Conservation (phyloP, 2,797 vertebrate genomes). For the Anomalospiza imberbis region DNA sequence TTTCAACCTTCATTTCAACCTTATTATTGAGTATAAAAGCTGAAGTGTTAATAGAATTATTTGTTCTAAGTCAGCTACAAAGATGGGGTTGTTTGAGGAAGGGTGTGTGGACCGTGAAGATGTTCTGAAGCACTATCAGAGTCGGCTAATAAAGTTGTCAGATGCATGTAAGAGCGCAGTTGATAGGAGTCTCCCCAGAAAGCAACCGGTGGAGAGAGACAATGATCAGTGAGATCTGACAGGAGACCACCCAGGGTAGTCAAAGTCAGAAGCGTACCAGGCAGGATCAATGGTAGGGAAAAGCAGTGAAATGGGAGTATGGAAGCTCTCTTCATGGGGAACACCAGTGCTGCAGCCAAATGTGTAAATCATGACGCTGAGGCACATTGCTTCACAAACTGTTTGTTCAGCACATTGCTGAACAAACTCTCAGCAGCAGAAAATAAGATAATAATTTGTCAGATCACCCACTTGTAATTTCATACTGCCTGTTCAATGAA, state of each 20-base stretch:
- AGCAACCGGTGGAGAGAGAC: slow-evolving; percentile 79
- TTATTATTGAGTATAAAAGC: slow-evolving; percentile 79
- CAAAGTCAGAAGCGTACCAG: slow-evolving; percentile 66
- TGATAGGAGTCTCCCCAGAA: slow-evolving; percentile 84
- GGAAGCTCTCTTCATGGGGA: background rate
- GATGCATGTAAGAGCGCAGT: slow-evolving; percentile 79
- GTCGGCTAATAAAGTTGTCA: slow-evolving; percentile 95
- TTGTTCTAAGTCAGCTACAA: slow-evolving; percentile 80
- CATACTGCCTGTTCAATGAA: background rate
- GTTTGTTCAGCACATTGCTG: background rate
- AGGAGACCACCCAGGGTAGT: slow-evolving; percentile 89
- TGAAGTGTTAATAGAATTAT: slow-evolving; percentile 75
- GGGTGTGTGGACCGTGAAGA: slow-evolving; percentile 53
- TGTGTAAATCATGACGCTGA: background rate
- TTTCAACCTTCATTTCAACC: slow-evolving; percentile 76
- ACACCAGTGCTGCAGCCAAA: background rate
- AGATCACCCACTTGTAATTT: background rate
- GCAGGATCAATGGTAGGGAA: slow-evolving; percentile 83
- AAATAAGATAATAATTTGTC: background rate
- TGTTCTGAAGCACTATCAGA: slow-evolving; percentile 67
- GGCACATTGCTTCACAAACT: background rate
- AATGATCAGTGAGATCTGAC: slow-evolving; percentile 85
- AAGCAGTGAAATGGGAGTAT: slow-evolving; percentile 59
- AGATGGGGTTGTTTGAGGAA: slow-evolving; percentile 77
- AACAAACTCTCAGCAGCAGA: background rate